Evolutionary conservation across 1,140 invertebrate species (phyloP).

Genomic region (Aphelenchoides besseyi): DNA sequence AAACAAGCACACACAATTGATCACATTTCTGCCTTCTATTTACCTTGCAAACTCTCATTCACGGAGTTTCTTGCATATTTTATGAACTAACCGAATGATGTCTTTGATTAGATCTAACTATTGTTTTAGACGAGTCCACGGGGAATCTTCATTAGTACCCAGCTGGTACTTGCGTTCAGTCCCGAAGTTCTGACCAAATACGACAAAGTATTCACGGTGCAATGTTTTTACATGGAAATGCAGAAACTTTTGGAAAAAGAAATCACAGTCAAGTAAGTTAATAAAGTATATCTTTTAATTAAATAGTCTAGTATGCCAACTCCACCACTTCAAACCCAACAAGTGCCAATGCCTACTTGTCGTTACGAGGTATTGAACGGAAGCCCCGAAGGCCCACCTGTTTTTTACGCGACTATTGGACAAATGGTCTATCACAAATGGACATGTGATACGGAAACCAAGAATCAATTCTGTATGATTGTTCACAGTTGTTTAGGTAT

Average conservation of each 20-base stretch:
- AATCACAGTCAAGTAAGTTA: slow-evolving; percentile 51
- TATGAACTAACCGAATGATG: too few relatives aligned
- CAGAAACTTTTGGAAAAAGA: slow-evolving; percentile 50
- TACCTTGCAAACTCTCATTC: too few relatives aligned
- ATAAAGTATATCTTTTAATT: background rate
- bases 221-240: slow-evolving; percentile 63
- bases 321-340: slow-evolving; percentile 41
- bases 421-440: slow-evolving; percentile 56
- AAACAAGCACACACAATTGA: too few relatives aligned
- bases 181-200: slow-evolving; percentile 59
- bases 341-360: slow-evolving; percentile 61
- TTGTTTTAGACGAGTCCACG: slow-evolving; percentile 48
- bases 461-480: slow-evolving; percentile 61
- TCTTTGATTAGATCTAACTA: too few relatives aligned
- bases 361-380: slow-evolving; percentile 59
- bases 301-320: slow-evolving; percentile 45
- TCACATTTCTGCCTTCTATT: too few relatives aligned
- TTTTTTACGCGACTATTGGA: slow-evolving; percentile 58
- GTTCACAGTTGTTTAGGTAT: slow-evolving; percentile 42
- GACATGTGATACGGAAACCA: slow-evolving; percentile 58
- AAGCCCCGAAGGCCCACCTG: slow-evolving; percentile 56
- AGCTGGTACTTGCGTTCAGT: slow-evolving; percentile 56
- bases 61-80: too few relatives aligned
- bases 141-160: slow-evolving; percentile 53
- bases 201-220: slow-evolving; percentile 56